Base-by-base conservation (phyloP, 2,888 invertebrate genomes). In the Rotaria socialis region DNA sequence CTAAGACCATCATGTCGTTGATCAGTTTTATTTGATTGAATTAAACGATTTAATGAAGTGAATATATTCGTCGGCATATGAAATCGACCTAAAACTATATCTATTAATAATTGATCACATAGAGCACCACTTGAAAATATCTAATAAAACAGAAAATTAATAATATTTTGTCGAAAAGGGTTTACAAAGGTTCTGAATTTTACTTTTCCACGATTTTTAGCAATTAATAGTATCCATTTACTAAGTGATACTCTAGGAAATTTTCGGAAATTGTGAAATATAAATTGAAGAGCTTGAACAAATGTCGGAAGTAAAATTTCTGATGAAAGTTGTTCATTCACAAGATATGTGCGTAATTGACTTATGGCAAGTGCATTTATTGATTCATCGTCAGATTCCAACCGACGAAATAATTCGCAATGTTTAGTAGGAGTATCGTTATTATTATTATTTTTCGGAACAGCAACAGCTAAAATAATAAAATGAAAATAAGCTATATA, bases 91-190 rank as follows among this genome's bases (percentile, higher is more conserved):
- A 22, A 80, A 5, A 47, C 8, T 24, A 80, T 47, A 47, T 24
- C 47, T 1, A 47, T 47, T 14, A 80, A n/a, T n/a, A 80, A 80
- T 47, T 80, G 80, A 80, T 80, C 80, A 80, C 80, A 80, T 80
- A 24, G 47, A 47, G 19, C 24, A 80, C 47, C 75, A 6, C 1
- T n/a, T 7, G 14, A 22, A 47, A 80, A 80, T 35, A 67, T 67
- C 67, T 67, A 67, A 35, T 11, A 14, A 1, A 58, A n/a, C 35
- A 10, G 14, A 52, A 67, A 35, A 67, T 5, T 27, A 2, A 27
- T 27, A 5, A 27, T 35, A 16, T 11, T 16, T 10, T 27, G 22
- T 11, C 7, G 1, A 35, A 35, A 35, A 35, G 35, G 35, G 35
- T 35, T 35, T 35, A 35, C 35, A 35, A 67, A 67, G 7, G 0